Evolutionary conservation across 2,113 vertebrate genomes (phyloP).

Genomic region (Hypomesus transpacificus): DNA sequence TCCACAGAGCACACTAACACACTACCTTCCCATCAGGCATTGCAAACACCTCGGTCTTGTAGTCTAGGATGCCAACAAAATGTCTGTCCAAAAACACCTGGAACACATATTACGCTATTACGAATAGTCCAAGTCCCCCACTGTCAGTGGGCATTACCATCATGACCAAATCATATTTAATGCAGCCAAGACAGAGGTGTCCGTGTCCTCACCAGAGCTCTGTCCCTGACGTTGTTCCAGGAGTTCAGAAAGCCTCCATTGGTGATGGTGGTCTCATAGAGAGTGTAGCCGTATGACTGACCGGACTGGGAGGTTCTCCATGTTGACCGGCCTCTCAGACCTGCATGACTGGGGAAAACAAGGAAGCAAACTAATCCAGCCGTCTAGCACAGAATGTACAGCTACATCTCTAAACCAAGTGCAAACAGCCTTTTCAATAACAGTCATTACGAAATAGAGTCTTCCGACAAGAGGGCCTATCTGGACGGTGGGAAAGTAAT

Average conservation of each 20-base stretch:
- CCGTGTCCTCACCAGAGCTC: conserved; percentile 77
- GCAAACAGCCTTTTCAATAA: background rate
- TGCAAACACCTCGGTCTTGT: conserved; percentile 64
- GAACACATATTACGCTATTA: conserved; percentile 25
- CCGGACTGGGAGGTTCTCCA: conserved; percentile 86
- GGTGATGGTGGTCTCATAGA: conserved; percentile 79
- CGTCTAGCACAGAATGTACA: too few species aligned
- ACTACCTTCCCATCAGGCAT: conserved; percentile 77
- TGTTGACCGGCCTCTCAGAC: conserved; percentile 78
- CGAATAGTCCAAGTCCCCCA: background rate
- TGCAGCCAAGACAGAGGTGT: background rate
- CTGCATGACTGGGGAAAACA: conserved; percentile 66
- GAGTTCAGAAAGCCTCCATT: conserved; percentile 73
- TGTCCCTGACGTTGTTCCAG: conserved; percentile 73
- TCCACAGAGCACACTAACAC: background rate
- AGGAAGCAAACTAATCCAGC: background rate
- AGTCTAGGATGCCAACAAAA: conserved; percentile 80
- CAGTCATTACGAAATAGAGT: background rate
- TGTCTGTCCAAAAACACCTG: conserved; percentile 82
- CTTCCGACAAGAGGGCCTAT: conserved; percentile 11
- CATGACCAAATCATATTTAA: background rate
- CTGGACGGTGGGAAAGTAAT: conserved; percentile 42
- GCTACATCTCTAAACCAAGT: background rate
- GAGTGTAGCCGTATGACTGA: conserved; percentile 81
- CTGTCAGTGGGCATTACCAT: background rate